Evolutionary conservation across 2,888 invertebrate species (phyloP).

Genomic region (Mimumesa dahlbomi): DNA sequence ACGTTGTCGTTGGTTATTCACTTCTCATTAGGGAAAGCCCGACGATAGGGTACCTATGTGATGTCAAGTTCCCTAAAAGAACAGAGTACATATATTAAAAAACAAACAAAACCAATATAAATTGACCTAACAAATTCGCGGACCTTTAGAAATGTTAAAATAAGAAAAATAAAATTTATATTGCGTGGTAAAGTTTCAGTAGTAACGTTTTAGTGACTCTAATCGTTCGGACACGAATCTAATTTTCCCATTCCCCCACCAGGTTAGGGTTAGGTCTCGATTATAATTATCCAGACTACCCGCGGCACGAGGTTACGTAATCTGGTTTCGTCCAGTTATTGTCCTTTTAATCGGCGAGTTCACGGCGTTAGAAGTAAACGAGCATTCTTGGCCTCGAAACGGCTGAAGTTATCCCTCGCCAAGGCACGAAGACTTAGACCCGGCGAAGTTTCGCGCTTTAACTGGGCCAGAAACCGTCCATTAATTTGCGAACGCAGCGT

Average conservation of each 20-base stretch:
- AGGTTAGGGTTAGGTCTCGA: no score
- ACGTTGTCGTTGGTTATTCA: not conserved
- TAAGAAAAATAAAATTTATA: no score
- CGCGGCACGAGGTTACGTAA: not conserved
- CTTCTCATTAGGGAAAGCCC: slow-evolving; percentile 13
- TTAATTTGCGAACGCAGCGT: slow-evolving; percentile 72
- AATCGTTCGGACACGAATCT: no score
- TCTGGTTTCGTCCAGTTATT: slow-evolving; percentile 20
- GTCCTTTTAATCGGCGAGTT: slow-evolving; percentile 55
- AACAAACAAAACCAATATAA: no score
- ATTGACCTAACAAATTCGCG: no score
- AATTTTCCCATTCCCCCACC: no score
- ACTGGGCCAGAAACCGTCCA: slow-evolving; percentile 68
- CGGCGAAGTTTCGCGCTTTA: slow-evolving; percentile 44
- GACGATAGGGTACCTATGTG: no score
- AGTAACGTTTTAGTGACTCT: no score
- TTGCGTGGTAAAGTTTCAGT: no score
- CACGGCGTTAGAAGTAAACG: slow-evolving; percentile 41
- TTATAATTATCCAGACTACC: not conserved
- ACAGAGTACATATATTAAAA: no score
- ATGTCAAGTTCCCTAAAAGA: no score
- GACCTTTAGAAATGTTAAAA: no score
- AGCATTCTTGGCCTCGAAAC: slow-evolving; percentile 42
- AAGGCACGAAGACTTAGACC: slow-evolving; percentile 32
- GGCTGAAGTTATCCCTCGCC: slow-evolving; percentile 60